Base-by-base conservation (phyloP, 2,888 invertebrate genomes). In the Strigamia crassipes region DNA sequence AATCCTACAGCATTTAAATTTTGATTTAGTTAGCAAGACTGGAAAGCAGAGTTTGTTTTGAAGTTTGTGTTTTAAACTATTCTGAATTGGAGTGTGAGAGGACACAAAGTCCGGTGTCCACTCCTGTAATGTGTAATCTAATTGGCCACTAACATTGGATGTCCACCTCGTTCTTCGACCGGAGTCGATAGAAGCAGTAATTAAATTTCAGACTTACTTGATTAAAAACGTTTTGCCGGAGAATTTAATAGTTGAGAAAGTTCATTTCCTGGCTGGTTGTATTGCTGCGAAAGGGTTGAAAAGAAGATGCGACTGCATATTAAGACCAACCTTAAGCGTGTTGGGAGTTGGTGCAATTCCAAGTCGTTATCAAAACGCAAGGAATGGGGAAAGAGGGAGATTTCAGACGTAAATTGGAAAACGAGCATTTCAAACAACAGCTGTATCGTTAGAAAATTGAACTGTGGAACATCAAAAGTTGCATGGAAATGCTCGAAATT, bases 341-440 rank as follows among this genome's bases (percentile, higher is more conserved):
- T 73, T 73, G 73, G 73, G 73, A 73, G 73, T 73, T 73, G n/a
- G 73, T 73, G 73, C 73, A 73, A 73, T 73, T 73, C 73, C 73
- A 73, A 73, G 73, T 73, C 73, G 73, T 73, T 73, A 73, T 73
- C 73, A 73, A 73, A 73, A 73, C 73, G 73, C 73, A 73, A 73
- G 73, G 73, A 73, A 73, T 31, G 73, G 31, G 31, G 73, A 73
- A 73, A 73, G 73, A 73, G 73, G 73, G 27, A 73, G 73, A 73
- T 73, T 73, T 73, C 13, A 73, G 73, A 73, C 27, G 73, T 73
- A 73, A 73, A 73, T 73, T 73, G 73, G 73, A 73, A 73, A 73
- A 73, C 73, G 73, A 73, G 73, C 73, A 73, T 27, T 73, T 27
- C 73, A 73, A 73, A 73, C 73, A 73, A 73, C 73, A 73, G 73